Evolutionary conservation across 2,888 invertebrate genomes (phyloP), one percentile per base, ranked within the genome.

Genomic region (Gerris lacustris): DNA sequence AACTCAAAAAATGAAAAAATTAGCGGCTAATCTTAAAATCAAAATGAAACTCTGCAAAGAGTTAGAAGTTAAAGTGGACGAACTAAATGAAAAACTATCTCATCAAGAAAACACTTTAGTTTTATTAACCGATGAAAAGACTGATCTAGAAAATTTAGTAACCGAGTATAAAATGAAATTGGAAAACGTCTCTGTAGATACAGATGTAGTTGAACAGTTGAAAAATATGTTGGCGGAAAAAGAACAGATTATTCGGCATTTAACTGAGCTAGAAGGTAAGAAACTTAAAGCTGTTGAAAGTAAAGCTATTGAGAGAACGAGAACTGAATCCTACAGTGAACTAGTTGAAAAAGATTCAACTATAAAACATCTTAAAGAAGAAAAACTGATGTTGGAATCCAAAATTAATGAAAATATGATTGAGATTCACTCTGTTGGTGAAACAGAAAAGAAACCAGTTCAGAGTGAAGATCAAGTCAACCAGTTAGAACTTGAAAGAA

Each of bases 11-110:
- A 63, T 55, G 62, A 45, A 44, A 11, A 47, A 44, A 45, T 63
- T 69, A 45, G 91, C 90, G 0, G 84, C 88, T 0, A 89, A 86
- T 77, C 82, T 91, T 9, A 92, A 91, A 79, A 91, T 89, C 78
- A 91, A 90, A 77, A 83, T 85, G 0, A 78, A 82, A 0, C 83
- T 86, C 73, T 87, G 86, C 75, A 82, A 84, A 55, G 88, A 91
- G 74, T 79, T 90, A 55, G 88, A 91, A 80, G 72, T 62, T 7
- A 74, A 73, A 64, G 45, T 76, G 17, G 72, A 66, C 68, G 68
- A 70, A 47, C 18, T 73, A 11, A 71, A 72, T 18, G 63, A 68
- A 71, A 44, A 67, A 69, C 6, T 0, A 47, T 31, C 69, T 73
- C 47, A 45, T 45, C 15, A 47, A 62, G 64, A 64, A 64, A 64